phyloP scores from a whole-genome alignment of 92 coral and sea anemone genomes.

The Palythoa heliodiscus region DNA sequence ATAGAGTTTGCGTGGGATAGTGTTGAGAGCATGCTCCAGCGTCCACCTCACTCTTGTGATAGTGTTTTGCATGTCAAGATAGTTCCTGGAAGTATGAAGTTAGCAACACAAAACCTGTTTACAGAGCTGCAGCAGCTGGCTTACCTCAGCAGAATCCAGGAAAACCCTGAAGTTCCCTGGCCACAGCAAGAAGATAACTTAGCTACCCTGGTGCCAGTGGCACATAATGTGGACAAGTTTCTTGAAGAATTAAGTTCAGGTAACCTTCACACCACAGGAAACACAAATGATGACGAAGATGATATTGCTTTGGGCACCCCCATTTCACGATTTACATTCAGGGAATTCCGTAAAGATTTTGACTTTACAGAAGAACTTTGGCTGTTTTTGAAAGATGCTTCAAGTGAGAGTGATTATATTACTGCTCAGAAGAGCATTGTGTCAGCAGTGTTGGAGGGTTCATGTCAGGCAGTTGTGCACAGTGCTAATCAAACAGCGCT shows the following conservation, averaged over 20 bases:
- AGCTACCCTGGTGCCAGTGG: constrained; percentile 41
- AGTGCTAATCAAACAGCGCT: constrained; percentile 78
- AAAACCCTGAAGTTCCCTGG: constrained; percentile 56
- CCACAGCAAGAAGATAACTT: constrained; percentile 51
- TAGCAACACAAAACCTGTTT: constrained; percentile 59
- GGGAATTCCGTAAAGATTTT: constrained; percentile 85
- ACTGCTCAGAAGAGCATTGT: constrained; percentile 64
- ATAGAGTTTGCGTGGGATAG: constrained; percentile 96
- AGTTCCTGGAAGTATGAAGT: constrained; percentile 81
- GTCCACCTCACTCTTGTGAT: constrained; percentile 89
- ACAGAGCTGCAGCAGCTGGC: constrained; percentile 65
- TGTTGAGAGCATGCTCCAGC: constrained; percentile 68
- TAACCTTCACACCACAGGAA: constrained; percentile 52
- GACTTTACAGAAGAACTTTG: constrained; percentile 93
- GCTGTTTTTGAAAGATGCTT: constrained; percentile 85
- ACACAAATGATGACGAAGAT: constrained; percentile 48
- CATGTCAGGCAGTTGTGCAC: constrained; percentile 85
- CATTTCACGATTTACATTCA: constrained; percentile 58
- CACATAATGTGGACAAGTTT: constrained; percentile 65
- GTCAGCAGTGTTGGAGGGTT: constrained; percentile 71
- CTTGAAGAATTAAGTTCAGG: constrained; percentile 71
- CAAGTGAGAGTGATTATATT: constrained; percentile 65
- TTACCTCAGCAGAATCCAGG: constrained; percentile 46
- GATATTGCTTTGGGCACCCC: constrained; percentile 57
- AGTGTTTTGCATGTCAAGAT: constrained; percentile 84